These are phyloP conservation scores for Drosophila mulleri DNA, from an alignment of 2,888 invertebrate genomes.

Conservation along the genomic window DNA sequence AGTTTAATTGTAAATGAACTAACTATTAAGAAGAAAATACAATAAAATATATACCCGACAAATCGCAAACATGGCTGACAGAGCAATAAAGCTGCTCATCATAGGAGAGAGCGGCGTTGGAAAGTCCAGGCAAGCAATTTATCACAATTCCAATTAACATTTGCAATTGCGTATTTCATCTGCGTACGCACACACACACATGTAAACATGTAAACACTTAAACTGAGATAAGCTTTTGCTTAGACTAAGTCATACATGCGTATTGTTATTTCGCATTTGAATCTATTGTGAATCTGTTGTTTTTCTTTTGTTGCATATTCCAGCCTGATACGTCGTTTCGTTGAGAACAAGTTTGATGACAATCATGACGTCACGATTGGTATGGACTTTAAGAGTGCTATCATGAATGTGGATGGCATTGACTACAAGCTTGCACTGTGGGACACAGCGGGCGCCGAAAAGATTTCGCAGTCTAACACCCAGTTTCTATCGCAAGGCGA, in stretches of 20 bases:
- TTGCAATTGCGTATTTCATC: constrained; percentile 61
- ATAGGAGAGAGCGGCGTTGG: constrained; percentile 99
- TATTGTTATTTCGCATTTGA: constrained; percentile 1
- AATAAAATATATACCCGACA: constrained; percentile 1
- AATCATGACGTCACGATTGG: constrained; percentile 98
- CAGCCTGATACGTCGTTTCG: constrained; percentile 96
- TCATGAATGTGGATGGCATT: constrained; percentile 95
- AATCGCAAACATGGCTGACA: constrained; percentile 63
- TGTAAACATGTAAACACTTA: constrained; percentile 20
- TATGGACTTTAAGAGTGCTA: constrained; percentile 98
- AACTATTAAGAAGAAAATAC: background rate
- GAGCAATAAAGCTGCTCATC: constrained; percentile 93
- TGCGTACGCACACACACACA: constrained; percentile 22
- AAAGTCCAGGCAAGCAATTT: constrained; percentile 94
- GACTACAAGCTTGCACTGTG: constrained; percentile 96
- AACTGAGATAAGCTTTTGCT: constrained; percentile 15
- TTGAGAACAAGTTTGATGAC: constrained; percentile 97
- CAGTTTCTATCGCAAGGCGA: constrained; percentile 95
- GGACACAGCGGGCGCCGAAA: constrained; percentile 98
- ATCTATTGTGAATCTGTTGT: constrained; percentile 3
- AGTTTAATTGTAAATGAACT: constrained; percentile 26
- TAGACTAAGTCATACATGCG: too few relatives aligned
- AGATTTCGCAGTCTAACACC: constrained; percentile 97
- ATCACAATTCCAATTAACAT: background rate
- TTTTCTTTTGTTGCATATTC: constrained; percentile 15